A percentile compares a stretch with the other conserved stretches of the same genome.
These are phyloP conservation scores for Carettochelys insculpta DNA, from an alignment of 2,113 vertebrate genomes.

Conservation along the genomic window DNA sequence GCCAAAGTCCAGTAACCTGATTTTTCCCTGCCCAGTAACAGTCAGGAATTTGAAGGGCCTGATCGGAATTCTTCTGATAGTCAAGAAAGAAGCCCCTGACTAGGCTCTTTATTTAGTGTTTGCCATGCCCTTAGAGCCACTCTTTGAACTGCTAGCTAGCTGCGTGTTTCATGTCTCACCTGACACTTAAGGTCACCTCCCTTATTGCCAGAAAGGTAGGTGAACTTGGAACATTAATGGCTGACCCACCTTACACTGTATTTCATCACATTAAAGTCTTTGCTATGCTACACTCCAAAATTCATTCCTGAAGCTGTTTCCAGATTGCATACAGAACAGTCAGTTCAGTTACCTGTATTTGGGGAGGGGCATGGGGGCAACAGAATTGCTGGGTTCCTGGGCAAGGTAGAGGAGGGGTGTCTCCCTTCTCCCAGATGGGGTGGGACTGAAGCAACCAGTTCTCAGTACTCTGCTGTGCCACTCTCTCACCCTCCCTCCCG, in stretches of 20 bases:
- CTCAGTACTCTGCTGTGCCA: no score
- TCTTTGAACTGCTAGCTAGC: not conserved
- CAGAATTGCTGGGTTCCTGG: no score
- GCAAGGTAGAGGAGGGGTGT: no score
- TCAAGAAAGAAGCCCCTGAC: not conserved
- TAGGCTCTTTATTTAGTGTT: not conserved
- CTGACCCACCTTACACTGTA: not conserved
- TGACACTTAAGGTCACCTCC: not conserved
- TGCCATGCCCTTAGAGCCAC: not conserved
- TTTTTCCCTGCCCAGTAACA: not conserved
- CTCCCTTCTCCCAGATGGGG: no score
- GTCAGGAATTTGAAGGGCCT: not conserved
- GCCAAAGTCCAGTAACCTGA: not conserved
- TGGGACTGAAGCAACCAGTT: no score
- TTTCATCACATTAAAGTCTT: not conserved
- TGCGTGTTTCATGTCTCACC: not conserved
- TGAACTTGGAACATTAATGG: not conserved
- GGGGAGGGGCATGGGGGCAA: no score
- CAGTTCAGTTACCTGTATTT: not conserved
- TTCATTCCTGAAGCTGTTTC: not conserved
- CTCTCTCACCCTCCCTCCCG: no score
- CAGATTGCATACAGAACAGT: not conserved
- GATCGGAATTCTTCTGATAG: not conserved
- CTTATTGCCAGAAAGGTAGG: not conserved
- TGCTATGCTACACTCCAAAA: not conserved